phyloP scores from a whole-genome alignment of 2,888 invertebrate species.

The Ecdyonurus torrentis region DNA sequence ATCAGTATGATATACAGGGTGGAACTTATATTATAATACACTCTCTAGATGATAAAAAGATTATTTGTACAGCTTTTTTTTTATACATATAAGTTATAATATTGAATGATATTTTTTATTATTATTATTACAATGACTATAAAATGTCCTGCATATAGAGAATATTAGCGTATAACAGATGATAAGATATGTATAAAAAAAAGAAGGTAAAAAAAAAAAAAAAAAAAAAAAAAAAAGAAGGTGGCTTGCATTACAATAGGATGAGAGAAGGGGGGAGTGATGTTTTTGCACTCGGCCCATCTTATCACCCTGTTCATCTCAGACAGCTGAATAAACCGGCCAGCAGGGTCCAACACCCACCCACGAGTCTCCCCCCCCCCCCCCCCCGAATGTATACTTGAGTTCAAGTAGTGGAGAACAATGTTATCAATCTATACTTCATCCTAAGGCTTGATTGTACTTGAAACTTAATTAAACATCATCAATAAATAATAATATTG shows the following conservation, averaged over 20 bases:
- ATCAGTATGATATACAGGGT: background rate
- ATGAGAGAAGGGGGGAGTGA: background rate
- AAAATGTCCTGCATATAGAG: background rate
- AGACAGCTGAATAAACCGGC: background rate
- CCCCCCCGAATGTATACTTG: too few species aligned
- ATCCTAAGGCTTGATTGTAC: too few species aligned
- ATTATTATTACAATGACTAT: background rate
- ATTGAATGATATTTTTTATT: background rate
- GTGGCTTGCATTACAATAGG: background rate
- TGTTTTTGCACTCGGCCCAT: background rate
- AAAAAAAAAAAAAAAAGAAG: background rate
- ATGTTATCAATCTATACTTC: too few species aligned
- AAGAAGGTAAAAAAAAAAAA: too few species aligned
- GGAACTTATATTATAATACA: too few species aligned
- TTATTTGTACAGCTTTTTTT: background rate
- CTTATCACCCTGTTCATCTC: background rate
- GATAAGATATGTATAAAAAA: background rate
- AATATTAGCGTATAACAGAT: background rate
- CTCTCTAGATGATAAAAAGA: background rate
- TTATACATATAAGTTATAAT: background rate
- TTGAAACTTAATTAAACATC: too few species aligned
- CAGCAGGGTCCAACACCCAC: background rate
- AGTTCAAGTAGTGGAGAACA: too few species aligned
- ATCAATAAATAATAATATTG: too few species aligned
- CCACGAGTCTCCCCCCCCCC: background rate